Percentiles rank a stretch among this genome's conserved stretches.
These are phyloP conservation scores for Chanos chanos DNA, from an alignment of 2,797 vertebrate genomes.

Conservation along the genomic window DNA sequence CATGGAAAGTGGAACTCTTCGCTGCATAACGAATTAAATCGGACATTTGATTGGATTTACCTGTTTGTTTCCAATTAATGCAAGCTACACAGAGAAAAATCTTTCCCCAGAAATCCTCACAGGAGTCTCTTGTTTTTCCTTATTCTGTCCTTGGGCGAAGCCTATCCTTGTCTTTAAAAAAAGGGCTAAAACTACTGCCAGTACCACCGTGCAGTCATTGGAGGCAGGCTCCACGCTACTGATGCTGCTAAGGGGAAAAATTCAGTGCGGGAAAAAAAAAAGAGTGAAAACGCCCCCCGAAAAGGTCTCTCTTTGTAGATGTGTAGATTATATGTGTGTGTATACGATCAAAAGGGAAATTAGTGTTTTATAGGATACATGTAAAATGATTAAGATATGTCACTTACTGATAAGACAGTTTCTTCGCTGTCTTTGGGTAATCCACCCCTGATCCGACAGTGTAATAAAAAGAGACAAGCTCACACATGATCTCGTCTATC, in stretches of 20 bases:
- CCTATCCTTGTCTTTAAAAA: conserved; percentile 40
- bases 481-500: no score
- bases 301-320: conserved; percentile 35
- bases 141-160: conserved; percentile 57
- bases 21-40: neutral
- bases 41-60: conserved; percentile 31
- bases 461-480: no score
- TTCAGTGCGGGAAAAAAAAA: conserved; percentile 48
- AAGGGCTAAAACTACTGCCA: conserved; percentile 42
- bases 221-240: conserved; percentile 68
- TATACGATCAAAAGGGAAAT: no score
- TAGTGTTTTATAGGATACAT: no score
- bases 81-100: conserved; percentile 41
- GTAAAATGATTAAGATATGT: no score
- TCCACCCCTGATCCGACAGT: no score
- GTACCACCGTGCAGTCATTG: conserved; percentile 55
- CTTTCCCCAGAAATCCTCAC: conserved; percentile 43
- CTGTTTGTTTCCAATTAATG: conserved; percentile 51
- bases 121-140: conserved; percentile 48
- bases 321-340: neutral
- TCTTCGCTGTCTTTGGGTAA: no score
- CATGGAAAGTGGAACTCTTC: neutral
- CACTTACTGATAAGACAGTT: no score
- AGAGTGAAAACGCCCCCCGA: conserved; percentile 52
- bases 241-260: conserved; percentile 71